Conservation (phyloP, 2,888 invertebrate genomes). For the Tridacna crocea region DNA sequence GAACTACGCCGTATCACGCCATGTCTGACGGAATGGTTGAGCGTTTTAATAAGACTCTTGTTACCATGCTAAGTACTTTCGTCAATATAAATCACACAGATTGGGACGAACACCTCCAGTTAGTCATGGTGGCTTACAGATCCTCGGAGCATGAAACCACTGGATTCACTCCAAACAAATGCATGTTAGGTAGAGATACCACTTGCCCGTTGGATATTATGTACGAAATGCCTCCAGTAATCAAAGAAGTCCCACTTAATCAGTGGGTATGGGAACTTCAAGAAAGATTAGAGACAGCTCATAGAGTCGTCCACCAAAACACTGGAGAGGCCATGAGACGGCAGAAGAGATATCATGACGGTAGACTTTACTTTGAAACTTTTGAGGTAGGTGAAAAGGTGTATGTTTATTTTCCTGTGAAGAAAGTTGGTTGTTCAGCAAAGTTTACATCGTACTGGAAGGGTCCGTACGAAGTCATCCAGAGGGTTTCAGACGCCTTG, state of each 20-base stretch:
- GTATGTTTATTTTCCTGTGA: too few species aligned
- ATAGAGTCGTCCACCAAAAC: too few species aligned
- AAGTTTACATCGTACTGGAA: too few species aligned
- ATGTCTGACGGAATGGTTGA: conserved; percentile 46
- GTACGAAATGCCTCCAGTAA: conserved; percentile 26
- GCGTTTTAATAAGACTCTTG: conserved; percentile 12
- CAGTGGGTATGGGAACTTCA: conserved; percentile 45
- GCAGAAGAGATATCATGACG: too few species aligned
- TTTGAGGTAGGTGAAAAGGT: too few species aligned
- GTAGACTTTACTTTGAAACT: too few species aligned
- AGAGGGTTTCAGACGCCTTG: too few species aligned
- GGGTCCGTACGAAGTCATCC: too few species aligned
- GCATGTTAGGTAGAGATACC: conserved; percentile 40
- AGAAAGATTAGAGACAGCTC: conserved; percentile 36
- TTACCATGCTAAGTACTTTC: conserved; percentile 41
- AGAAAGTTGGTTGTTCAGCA: too few species aligned
- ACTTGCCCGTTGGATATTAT: conserved; percentile 31
- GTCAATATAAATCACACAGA: conserved; percentile 45
- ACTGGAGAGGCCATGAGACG: too few species aligned
- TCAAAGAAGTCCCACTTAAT: conserved; percentile 28
- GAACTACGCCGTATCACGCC: conserved; percentile 53
- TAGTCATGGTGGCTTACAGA: conserved; percentile 58
- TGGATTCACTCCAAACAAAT: conserved; percentile 41
- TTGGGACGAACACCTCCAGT: conserved; percentile 54
- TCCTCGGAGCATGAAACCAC: conserved; percentile 54